These are phyloP conservation scores for Rhyacichthys aspro DNA, from an alignment of 2,797 vertebrate species.

Conservation along the genomic window DNA sequence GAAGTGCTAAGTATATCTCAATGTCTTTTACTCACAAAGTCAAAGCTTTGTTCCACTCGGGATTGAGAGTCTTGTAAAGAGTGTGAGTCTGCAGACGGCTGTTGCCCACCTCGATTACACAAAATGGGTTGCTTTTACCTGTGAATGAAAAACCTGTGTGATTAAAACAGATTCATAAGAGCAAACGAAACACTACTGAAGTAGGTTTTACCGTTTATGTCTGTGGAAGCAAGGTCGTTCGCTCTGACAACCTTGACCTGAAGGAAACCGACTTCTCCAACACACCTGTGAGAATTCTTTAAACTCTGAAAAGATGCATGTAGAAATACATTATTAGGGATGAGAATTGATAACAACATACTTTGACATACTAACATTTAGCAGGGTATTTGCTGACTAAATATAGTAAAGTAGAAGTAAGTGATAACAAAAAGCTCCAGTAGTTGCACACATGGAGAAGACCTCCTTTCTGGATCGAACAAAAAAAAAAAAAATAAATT, in stretches of 20 bases:
- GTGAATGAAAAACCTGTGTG: slow-evolving; percentile 26
- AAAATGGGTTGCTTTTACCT: slow-evolving; percentile 96
- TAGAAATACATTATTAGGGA: background rate
- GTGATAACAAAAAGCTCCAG: too few species aligned
- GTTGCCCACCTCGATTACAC: slow-evolving; percentile 91
- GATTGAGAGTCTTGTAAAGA: slow-evolving; percentile 90
- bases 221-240: slow-evolving; percentile 88
- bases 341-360: too few species aligned
- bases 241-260: slow-evolving; percentile 95
- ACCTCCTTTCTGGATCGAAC: too few species aligned
- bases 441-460: too few species aligned
- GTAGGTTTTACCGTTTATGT: slow-evolving; percentile 87
- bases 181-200: background rate
- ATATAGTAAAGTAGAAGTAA: too few species aligned
- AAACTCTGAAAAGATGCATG: slow-evolving; percentile 75
- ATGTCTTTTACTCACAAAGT: slow-evolving; percentile 88
- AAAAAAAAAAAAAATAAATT: too few species aligned
- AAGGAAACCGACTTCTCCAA: slow-evolving; percentile 90
- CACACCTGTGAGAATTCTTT: slow-evolving; percentile 82
- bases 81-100: slow-evolving; percentile 93
- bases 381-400: too few species aligned
- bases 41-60: slow-evolving; percentile 95
- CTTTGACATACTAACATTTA: too few species aligned
- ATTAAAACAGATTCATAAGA: slow-evolving; percentile 8
- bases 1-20: background rate